These are phyloP conservation scores for Drosophila serrata DNA, from an alignment of 1,140 invertebrate genomes.

Conservation along the genomic window DNA sequence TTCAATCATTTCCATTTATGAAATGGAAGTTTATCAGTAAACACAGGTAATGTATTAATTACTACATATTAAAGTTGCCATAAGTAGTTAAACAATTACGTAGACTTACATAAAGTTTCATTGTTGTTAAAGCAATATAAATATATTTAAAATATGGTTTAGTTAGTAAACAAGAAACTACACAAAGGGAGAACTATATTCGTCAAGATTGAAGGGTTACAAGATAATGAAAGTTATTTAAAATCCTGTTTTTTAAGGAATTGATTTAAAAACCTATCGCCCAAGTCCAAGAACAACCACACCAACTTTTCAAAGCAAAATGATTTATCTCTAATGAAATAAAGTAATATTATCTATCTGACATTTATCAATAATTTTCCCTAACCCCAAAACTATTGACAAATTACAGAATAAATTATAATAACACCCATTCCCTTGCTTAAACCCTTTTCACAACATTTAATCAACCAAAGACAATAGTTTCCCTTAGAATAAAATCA, in stretches of 20 bases:
- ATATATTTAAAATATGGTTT: too few species aligned
- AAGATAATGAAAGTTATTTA: too few species aligned
- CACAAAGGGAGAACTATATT: too few species aligned
- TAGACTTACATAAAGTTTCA: too few species aligned
- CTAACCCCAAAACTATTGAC: background rate
- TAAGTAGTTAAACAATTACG: too few species aligned
- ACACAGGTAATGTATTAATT: background rate
- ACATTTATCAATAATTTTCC: constrained; percentile 11
- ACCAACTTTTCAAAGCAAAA: background rate
- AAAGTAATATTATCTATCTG: background rate
- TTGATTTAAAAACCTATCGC: background rate
- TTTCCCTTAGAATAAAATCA: constrained; percentile 6
- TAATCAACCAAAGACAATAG: constrained; percentile 23
- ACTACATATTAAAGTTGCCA: background rate
- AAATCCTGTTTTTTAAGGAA: background rate
- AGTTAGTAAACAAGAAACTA: too few species aligned
- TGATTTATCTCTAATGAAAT: background rate
- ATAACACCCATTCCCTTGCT: constrained; percentile 3
- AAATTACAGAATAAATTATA: constrained; percentile 25
- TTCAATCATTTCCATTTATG: background rate
- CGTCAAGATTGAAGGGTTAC: too few species aligned
- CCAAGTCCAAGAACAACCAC: too few species aligned
- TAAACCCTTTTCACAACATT: background rate
- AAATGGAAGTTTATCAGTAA: background rate
- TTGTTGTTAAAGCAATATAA: too few species aligned